A percentile compares a stretch with the other conserved stretches of the same genome.
Conservation (phyloP, 2,888 invertebrate genomes). For the Pogonocherus hispidulus region DNA sequence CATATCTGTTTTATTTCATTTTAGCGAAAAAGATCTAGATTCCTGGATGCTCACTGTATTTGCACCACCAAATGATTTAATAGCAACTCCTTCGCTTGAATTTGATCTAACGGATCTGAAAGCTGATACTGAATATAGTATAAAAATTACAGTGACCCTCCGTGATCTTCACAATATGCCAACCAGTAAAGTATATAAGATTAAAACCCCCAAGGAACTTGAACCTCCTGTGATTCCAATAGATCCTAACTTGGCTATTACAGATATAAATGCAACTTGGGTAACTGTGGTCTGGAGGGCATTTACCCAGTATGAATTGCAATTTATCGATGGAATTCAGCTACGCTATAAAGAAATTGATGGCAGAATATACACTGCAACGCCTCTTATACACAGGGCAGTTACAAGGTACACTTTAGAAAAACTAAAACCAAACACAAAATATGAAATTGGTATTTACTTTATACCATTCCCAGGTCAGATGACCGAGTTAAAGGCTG, state of each 20-base stretch:
- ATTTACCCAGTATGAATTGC: slow-evolving; percentile 83
- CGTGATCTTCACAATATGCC: slow-evolving; percentile 84
- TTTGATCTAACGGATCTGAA: slow-evolving; percentile 84
- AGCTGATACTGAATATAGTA: slow-evolving; percentile 85
- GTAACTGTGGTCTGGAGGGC: slow-evolving; percentile 86
- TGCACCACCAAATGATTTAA: slow-evolving; percentile 87
- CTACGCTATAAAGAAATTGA: slow-evolving; percentile 87
- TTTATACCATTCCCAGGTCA: slow-evolving; percentile 88
- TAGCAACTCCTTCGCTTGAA: slow-evolving; percentile 88
- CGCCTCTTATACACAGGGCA: slow-evolving; percentile 87
- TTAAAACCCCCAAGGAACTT: slow-evolving; percentile 76
- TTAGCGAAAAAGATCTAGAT: slow-evolving; percentile 73
- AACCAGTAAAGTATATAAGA: slow-evolving; percentile 81
- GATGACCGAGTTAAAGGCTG: slow-evolving; percentile 82
- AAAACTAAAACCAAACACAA: slow-evolving; percentile 82
- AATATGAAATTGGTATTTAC: slow-evolving; percentile 87
- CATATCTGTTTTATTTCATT: slow-evolving; percentile 35
- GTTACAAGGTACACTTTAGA: slow-evolving; percentile 84
- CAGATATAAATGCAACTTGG: slow-evolving; percentile 84
- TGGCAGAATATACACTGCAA: slow-evolving; percentile 86
- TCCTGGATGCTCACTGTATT: slow-evolving; percentile 89
- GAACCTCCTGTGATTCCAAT: slow-evolving; percentile 75
- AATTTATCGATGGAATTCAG: slow-evolving; percentile 90
- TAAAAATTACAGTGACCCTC: slow-evolving; percentile 85
- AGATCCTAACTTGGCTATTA: slow-evolving; percentile 81